Evolutionary conservation across 2,113 vertebrate genomes (phyloP).

Genomic region (Ictalurus punctatus): DNA sequence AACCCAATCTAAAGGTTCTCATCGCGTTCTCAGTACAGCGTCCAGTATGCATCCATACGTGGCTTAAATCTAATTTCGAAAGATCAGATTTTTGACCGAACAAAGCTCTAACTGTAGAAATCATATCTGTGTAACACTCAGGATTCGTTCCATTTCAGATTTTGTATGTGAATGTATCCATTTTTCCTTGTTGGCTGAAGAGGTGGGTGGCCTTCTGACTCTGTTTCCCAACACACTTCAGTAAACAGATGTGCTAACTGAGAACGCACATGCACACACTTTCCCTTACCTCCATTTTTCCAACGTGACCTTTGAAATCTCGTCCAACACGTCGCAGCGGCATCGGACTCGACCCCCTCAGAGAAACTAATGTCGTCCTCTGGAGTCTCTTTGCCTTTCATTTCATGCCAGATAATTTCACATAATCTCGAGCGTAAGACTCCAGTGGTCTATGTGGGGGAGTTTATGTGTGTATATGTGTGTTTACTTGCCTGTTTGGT

Average conservation of each 20-base stretch:
- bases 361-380: constrained; percentile 29
- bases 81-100: neutral
- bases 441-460: neutral
- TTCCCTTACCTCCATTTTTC: neutral
- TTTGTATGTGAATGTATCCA: neutral
- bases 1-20: neutral
- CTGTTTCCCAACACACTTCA: neutral
- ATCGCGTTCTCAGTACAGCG: neutral
- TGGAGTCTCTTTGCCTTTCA: constrained; percentile 9
- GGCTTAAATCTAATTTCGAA: neutral
- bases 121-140: neutral
- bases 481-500: neutral
- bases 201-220: neutral
- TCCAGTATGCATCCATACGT: neutral
- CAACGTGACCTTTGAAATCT: constrained; percentile 30
- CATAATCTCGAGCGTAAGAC: constrained; percentile 24
- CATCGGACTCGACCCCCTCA: neutral
- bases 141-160: neutral
- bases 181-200: neutral
- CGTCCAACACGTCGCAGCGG: neutral
- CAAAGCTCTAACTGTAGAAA: neutral
- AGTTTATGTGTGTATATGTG: neutral
- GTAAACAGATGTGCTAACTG: constrained; percentile 23
- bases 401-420: constrained; percentile 38
- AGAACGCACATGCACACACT: neutral